These are phyloP conservation scores for Spialia ferax DNA, from an alignment of 2,888 invertebrate species.

Conservation along the genomic window DNA sequence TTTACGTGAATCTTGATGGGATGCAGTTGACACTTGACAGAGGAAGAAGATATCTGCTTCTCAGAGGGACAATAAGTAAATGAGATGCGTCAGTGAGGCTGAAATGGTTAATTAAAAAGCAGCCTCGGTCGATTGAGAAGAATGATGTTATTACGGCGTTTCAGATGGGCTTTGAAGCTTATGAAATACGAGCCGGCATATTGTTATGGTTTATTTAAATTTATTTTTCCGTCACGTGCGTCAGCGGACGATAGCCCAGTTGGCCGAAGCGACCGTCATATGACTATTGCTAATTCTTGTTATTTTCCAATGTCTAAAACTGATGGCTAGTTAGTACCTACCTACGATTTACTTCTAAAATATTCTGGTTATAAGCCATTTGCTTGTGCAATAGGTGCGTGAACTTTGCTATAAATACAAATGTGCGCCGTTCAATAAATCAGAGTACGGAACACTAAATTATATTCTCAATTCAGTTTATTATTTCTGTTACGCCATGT, in stretches of 20 bases:
- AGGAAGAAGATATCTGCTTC: conserved; percentile 5
- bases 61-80: conserved; percentile 41
- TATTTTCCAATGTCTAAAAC: conserved; percentile 67
- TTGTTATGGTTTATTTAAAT: conserved; percentile 77
- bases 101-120: conserved; percentile 57
- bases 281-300: conserved; percentile 65
- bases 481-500: conserved; percentile 29
- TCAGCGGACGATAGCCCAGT: conserved; percentile 67
- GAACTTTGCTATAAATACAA: conserved; percentile 50
- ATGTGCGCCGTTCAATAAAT: conserved; percentile 31
- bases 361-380: conserved; percentile 52
- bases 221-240: conserved; percentile 67
- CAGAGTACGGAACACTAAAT: conserved; percentile 29
- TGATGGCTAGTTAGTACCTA: conserved; percentile 49
- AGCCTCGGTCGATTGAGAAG: conserved; percentile 64
- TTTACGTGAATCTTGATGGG: conserved; percentile 6
- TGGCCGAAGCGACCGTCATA: conserved; percentile 67
- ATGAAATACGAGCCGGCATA: conserved; percentile 65
- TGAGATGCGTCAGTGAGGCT: conserved; percentile 47
- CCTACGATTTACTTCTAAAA: conserved; percentile 38
- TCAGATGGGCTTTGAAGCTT: conserved; percentile 54
- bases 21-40: conserved; percentile 8
- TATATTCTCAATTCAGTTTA: conserved; percentile 31
- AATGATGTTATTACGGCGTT: conserved; percentile 61
- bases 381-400: conserved; percentile 57